Evolutionary conservation across 2,888 invertebrate genomes (phyloP), one percentile per base, ranked within the genome.

Genomic region (Xylocampa areola): DNA sequence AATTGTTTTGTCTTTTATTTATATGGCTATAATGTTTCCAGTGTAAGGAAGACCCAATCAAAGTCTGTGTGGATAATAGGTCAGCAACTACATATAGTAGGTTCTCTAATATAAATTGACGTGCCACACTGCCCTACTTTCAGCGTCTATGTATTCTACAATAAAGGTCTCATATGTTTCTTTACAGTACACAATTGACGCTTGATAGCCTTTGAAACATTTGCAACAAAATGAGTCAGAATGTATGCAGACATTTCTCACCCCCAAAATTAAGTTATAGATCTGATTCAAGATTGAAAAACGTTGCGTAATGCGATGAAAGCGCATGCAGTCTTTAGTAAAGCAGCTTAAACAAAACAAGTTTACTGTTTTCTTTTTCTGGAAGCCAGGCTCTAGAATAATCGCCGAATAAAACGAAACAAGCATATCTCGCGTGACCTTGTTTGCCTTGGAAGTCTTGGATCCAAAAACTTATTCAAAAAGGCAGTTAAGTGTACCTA

Each of bases 61-160:
- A 44, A 30, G 11, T 30, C 1, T 41, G 44, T 14, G 27, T n/a
- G 2, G 27, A 25, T 49, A 37, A 17, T 37, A 65, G 65, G 54
- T 60, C 59, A 48, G 39, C 29, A 29, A 39, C 11, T n/a, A 32
- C n/a, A 7, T 32, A 21, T 33, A 11, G 45, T 11, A 44, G 40
- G 40, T 14, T 33, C 40, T 47, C 27, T 32, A 23, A 51, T 36
- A 43, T 33, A 33, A 11, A 30, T 14, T 17, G 53, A 27, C 37
- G 54, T 47, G 48, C 37, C 45, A 30, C 49, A 30, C 30, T 55
- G 65, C 17, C 66, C 61, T 35, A 66, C 49, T 61, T 61, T 13
- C 35, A 30, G 48, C 59, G 33, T 52, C 64, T 29, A 2, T 6
- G 17, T 11, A 29, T 11, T 37, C 30, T 27, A 47, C 41, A 49